phyloP scores from a whole-genome alignment of 2,888 invertebrate genomes.

The Drosophila austrosaltans region DNA sequence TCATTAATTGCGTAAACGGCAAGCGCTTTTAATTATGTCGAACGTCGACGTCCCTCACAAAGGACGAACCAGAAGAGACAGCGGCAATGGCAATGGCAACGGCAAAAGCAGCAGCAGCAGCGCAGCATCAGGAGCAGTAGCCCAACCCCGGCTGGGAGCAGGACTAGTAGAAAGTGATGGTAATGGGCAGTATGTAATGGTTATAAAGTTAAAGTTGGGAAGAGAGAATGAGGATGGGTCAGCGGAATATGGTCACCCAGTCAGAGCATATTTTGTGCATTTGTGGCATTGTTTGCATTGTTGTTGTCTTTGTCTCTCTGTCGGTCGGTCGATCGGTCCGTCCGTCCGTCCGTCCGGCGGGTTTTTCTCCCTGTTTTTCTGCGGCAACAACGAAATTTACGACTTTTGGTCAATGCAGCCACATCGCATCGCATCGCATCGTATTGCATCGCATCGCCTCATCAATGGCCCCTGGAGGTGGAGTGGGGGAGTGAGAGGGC shows the following conservation, averaged over 20 bases:
- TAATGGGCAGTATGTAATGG: background rate
- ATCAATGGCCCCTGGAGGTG: background rate
- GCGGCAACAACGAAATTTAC: conserved; percentile 69
- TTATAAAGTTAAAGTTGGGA: no score
- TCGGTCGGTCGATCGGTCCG: background rate
- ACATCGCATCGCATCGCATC: conserved; percentile 56
- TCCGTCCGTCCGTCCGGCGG: background rate
- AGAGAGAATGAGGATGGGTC: background rate
- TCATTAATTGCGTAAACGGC: conserved; percentile 78
- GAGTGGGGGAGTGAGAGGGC: background rate
- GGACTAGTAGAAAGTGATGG: background rate
- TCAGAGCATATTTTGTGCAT: conserved; percentile 69
- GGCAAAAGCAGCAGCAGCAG: no score
- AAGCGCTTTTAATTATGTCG: conserved; percentile 78
- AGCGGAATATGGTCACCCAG: conserved; percentile 40
- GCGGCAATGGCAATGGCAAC: no score
- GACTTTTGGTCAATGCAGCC: conserved; percentile 68
- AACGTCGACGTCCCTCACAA: conserved; percentile 49
- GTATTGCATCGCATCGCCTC: conserved; percentile 50
- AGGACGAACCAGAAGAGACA: background rate
- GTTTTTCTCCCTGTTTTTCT: conserved; percentile 61
- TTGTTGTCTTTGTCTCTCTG: conserved; percentile 13
- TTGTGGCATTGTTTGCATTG: conserved; percentile 75
- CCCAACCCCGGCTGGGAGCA: no score
- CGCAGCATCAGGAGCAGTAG: no score